Percentiles rank a stretch among this genome's conserved stretches.
Conservation (phyloP, 2,888 invertebrate genomes). For the Vesta saturnalis region DNA sequence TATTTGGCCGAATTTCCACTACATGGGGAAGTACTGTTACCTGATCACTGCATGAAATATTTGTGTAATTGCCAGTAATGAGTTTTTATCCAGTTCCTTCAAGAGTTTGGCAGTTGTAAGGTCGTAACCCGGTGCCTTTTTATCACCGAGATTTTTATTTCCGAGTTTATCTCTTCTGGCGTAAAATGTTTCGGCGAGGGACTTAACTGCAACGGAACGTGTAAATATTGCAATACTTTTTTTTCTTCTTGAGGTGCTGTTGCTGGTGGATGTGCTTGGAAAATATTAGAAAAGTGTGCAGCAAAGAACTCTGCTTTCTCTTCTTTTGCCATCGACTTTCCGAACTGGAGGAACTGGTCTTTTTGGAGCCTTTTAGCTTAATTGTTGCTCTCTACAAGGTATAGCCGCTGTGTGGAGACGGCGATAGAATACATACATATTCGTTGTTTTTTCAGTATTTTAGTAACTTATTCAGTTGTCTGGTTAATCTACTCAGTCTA, state of each 20-base stretch:
- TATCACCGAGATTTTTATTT: no score
- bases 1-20: background rate
- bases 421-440: background rate
- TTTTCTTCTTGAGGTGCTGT: background rate
- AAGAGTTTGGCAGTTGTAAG: background rate
- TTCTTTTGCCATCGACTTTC: background rate
- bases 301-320: background rate
- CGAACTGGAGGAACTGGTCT: background rate
- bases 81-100: no score
- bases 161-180: no score
- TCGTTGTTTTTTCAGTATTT: background rate
- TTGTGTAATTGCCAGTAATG: no score
- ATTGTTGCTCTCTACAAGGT: background rate
- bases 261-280: background rate
- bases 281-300: background rate
- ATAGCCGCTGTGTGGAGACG: background rate
- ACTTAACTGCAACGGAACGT: background rate
- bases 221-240: background rate
- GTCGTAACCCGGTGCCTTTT: no score
- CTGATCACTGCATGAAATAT: background rate
- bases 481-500: background rate
- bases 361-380: background rate
- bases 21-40: background rate
- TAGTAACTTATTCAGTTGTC: background rate
- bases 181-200: no score